phyloP scores from a whole-genome alignment of 2,888 invertebrate species.

The Rotaria macrura region DNA sequence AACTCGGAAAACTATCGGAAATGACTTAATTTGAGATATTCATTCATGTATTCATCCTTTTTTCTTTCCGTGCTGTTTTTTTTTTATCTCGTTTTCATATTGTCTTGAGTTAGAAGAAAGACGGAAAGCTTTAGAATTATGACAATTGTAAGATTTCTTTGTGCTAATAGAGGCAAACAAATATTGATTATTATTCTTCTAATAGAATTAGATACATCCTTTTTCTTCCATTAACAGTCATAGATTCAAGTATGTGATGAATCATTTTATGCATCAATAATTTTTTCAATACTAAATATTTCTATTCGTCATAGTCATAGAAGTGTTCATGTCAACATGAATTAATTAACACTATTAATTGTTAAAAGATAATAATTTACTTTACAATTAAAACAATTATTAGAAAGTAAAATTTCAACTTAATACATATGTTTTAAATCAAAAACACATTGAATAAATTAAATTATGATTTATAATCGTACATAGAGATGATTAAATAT shows the following conservation, averaged over 20 bases:
- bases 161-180: neutral
- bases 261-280: slow-evolving; percentile 7
- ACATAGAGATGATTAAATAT: too few species aligned
- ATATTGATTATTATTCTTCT: neutral
- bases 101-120: neutral
- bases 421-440: too few species aligned
- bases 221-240: neutral
- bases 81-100: neutral
- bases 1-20: neutral
- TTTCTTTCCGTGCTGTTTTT: neutral
- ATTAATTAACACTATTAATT: too few species aligned
- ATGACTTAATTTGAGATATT: neutral
- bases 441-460: too few species aligned
- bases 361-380: neutral
- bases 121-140: neutral
- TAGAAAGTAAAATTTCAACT: too few species aligned
- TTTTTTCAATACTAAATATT: neutral
- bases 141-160: neutral
- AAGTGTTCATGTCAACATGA: neutral
- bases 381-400: too few species aligned
- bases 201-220: neutral
- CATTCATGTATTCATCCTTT: neutral
- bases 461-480: too few species aligned
- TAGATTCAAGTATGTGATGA: neutral
- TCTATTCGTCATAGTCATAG: neutral